Percentiles rank a stretch among this genome's conserved stretches.
Evolutionary conservation across 2,113 vertebrate species (phyloP).

Genomic region (Corapipo altera): DNA sequence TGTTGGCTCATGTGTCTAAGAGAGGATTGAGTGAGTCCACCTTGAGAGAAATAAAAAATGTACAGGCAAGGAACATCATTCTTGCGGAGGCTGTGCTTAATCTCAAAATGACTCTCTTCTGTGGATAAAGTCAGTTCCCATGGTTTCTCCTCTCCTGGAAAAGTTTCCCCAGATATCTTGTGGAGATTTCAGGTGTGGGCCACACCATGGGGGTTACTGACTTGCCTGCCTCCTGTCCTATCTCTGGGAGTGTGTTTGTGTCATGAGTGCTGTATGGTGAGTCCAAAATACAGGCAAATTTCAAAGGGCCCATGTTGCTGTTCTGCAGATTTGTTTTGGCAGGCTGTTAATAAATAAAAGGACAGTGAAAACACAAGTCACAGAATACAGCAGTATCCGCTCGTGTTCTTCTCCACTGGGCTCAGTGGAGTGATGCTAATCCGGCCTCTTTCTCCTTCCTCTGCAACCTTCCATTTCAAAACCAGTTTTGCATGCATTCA

Average conservation of each 20-base stretch:
- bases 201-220: background rate
- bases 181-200: background rate
- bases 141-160: background rate
- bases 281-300: background rate
- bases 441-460: background rate
- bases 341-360: constrained; percentile 65
- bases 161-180: background rate
- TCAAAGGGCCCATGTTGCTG: background rate
- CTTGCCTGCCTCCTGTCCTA: background rate
- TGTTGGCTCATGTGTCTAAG: background rate
- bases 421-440: constrained; percentile 43
- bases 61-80: background rate
- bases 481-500: background rate
- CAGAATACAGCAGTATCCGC: background rate
- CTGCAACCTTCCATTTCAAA: background rate
- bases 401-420: background rate
- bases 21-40: background rate
- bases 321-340: constrained; percentile 56
- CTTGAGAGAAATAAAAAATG: background rate
- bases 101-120: background rate
- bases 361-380: constrained; percentile 40
- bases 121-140: background rate
- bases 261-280: background rate
- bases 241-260: background rate
- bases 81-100: background rate